Base-by-base conservation (phyloP, 2,797 vertebrate genomes). In the Otolemur crassicaudatus region DNA sequence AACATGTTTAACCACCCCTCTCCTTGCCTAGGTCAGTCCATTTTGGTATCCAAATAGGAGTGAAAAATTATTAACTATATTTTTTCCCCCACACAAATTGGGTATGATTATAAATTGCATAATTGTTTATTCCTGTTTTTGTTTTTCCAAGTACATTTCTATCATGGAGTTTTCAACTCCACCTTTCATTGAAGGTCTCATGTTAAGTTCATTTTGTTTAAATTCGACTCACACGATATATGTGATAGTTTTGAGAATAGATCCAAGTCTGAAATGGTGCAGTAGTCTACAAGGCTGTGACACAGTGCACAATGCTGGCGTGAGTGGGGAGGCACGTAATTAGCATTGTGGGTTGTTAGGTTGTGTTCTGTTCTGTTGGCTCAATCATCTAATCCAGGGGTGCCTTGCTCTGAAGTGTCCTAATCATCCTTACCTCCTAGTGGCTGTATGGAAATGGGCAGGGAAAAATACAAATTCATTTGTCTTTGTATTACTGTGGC, bases 11-110 rank as follows among this genome's bases (percentile, higher is more conserved):
- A 93, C 96, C 88, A 95, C 93, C 94, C 94, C 97, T 96, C 95
- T 94, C 40, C 37, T 94, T 94, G 96, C 88, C 91, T 81, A 97
- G 83, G 94, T 98, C 97, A 98, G 95, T 92, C 95, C 94, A 92
- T 97, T 98, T 94, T 97, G 92, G 84, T 93, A 65, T 92, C 90
- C 94, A 98, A 98, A 96, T 97, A 96, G 75, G 76, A 96, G 61
- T 95, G 91, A 49, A 84, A 97, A 97, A 94, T 87, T 95, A 31
- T 94, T 84, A 85, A 76, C 70, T 91, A 53, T 93, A 65, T 88
- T 95, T 95, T 67, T 72, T 40, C 31, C 31, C 69, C 49, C 75
- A 84, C 37, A 95, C 61, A 92, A 93, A 91, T 69, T 90, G 25
- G 63, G 37, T 92, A 25, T 58, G 84, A 49, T 79, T 94, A 27